Base-by-base conservation (phyloP, 2,113 vertebrate species). In the Elaphurus davidianus region DNA sequence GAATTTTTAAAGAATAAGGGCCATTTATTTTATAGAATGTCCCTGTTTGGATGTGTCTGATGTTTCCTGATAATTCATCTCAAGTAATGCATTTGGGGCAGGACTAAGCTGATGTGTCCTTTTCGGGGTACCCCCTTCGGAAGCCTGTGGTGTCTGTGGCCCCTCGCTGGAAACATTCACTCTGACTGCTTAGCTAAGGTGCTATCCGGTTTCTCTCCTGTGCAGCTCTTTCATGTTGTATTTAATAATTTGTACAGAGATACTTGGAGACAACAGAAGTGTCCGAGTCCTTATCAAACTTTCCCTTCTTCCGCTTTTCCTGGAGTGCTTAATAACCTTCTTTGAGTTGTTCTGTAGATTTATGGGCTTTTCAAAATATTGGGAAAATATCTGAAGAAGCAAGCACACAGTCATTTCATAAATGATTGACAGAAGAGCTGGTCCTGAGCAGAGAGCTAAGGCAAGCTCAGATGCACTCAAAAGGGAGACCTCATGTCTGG, bases 111-210 rank as follows among this genome's bases (percentile, higher is more conserved):
- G 5, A 13, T 4, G 5, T 19, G 36, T 43, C n/a, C 78, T 89
- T 27, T 74, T 6, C 1, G 2, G 55, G 23, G 36, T 7, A 11
- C 33, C 12, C 9, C 12, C 16, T 7, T 30, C 0, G 3, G 28
- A 76, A 13, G 47, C 16, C 0, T 19, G 6, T 2, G 33, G 6
- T 19, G 11, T 86, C 79, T 30, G 0, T 19, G 7, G 52, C 28
- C 33, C 14, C 36, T 81, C 13, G 5, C 2, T 19, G 52, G 33
- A 47, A 40, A 52, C 45, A 9, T 30, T 36, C 17, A 43, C 10
- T 76, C 82, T 76, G 91, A 43, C 50, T 6, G 2, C 71, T 50
- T 11, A 27, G 81, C 23, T 71, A n/a, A 50, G 28, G 8, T 16
- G 14, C 78, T 78, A 11, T 60, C 15, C 8, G 1, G 10, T 67